A percentile compares a stretch with the other conserved stretches of the same genome.
These are phyloP conservation scores for Slavum lentiscoides DNA, from an alignment of 2,888 invertebrate species.

Conservation along the genomic window DNA sequence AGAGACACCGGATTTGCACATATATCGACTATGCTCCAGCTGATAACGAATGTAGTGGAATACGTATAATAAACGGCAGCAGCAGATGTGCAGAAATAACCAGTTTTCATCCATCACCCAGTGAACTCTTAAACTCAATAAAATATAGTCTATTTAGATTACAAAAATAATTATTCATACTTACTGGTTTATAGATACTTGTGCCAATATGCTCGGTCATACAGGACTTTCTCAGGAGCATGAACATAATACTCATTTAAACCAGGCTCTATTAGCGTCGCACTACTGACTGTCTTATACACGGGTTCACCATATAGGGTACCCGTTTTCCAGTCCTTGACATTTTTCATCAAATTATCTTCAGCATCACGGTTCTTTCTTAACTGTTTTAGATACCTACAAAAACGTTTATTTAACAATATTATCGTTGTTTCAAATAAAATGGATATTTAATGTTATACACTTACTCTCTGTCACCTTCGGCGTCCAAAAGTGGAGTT, in stretches of 20 bases:
- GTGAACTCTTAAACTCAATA: too few species aligned
- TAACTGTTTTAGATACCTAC: slow-evolving; percentile 72
- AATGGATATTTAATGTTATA: background rate
- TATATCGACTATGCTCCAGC: too few species aligned
- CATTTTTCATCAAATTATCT: slow-evolving; percentile 82
- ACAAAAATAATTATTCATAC: background rate
- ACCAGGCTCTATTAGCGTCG: slow-evolving; percentile 68
- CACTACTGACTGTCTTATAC: slow-evolving; percentile 71
- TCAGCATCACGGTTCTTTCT: slow-evolving; percentile 82
- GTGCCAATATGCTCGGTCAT: slow-evolving; percentile 31
- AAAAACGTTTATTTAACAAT: slow-evolving; percentile 54
- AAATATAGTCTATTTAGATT: too few species aligned
- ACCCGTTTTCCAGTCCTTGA: slow-evolving; percentile 89
- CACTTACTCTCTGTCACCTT: slow-evolving; percentile 77
- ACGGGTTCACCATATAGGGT: slow-evolving; percentile 84
- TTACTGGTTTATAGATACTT: slow-evolving; percentile 40
- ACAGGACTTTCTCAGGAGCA: slow-evolving; percentile 59
- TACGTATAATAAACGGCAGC: too few species aligned
- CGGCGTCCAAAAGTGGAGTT: slow-evolving; percentile 77
- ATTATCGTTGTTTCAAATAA: background rate
- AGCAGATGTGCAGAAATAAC: too few species aligned
- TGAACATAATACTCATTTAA: slow-evolving; percentile 76
- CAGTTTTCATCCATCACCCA: too few species aligned
- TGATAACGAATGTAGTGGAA: too few species aligned
- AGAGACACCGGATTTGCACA: too few species aligned